Conservation (phyloP, 2,113 vertebrate species). For the Hippopotamus amphibius region DNA sequence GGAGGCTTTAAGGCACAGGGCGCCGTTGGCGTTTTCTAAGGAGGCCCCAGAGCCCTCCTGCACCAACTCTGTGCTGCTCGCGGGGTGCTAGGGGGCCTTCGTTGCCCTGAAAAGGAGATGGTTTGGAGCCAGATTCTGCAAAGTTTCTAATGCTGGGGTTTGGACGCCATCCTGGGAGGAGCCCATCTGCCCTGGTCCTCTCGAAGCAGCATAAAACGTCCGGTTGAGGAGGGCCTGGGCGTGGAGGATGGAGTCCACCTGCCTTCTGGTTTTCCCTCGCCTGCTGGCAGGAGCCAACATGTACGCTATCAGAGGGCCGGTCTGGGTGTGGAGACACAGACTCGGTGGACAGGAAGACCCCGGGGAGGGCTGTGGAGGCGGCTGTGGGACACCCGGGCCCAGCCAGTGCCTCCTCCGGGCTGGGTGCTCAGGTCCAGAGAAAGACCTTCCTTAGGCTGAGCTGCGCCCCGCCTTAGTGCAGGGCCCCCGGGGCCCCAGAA, state of each 20-base stretch:
- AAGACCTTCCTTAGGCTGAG: neutral
- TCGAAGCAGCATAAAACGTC: neutral
- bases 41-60: neutral
- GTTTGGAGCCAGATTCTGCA: neutral
- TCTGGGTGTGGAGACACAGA: neutral
- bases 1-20: neutral
- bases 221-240: neutral
- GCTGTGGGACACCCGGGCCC: neutral
- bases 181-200: neutral
- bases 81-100: neutral
- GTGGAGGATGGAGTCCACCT: accelerated
- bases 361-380: neutral
- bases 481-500: neutral
- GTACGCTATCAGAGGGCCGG: accelerated
- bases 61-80: neutral
- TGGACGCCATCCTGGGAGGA: neutral
- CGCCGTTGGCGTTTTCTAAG: neutral
- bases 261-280: neutral
- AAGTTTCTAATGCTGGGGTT: neutral
- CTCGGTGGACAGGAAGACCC: neutral
- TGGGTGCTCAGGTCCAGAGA: neutral
- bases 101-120: neutral
- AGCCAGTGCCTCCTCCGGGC: neutral
- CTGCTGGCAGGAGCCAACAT: neutral
- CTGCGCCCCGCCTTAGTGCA: neutral